A percentile compares a stretch with the other conserved stretches of the same genome.
These are phyloP conservation scores for Molothrus ater DNA, from an alignment of 2,797 vertebrate species.

Conservation along the genomic window DNA sequence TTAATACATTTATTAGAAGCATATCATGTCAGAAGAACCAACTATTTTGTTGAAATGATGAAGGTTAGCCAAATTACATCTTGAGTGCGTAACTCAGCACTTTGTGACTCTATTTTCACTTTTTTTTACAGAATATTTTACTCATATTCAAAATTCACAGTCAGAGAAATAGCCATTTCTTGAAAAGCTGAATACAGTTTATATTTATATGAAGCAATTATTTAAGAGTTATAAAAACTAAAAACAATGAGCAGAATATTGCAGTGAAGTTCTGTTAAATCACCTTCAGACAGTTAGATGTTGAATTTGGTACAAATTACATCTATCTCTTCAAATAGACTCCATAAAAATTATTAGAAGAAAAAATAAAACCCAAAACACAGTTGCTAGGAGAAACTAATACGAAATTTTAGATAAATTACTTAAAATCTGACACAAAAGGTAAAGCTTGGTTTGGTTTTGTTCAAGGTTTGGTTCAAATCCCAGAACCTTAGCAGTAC, in stretches of 20 bases:
- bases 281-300: background rate
- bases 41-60: background rate
- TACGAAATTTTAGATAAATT: background rate
- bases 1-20: background rate
- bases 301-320: background rate
- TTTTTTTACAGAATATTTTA: background rate
- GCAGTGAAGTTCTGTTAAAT: background rate
- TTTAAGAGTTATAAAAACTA: background rate
- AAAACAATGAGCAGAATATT: background rate
- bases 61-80: background rate
- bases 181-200: background rate
- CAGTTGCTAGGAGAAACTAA: background rate
- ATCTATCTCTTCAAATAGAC: background rate
- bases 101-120: background rate
- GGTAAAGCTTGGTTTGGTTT: background rate
- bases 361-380: background rate
- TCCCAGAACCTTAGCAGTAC: background rate
- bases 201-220: background rate
- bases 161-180: background rate
- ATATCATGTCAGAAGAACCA: background rate
- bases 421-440: background rate
- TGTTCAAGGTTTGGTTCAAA: background rate
- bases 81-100: background rate
- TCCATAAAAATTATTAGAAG: background rate
- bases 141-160: background rate